Evolutionary conservation across 2,888 invertebrate genomes (phyloP), one percentile per base, ranked within the genome.

Genomic region (Drosophila conformis): DNA sequence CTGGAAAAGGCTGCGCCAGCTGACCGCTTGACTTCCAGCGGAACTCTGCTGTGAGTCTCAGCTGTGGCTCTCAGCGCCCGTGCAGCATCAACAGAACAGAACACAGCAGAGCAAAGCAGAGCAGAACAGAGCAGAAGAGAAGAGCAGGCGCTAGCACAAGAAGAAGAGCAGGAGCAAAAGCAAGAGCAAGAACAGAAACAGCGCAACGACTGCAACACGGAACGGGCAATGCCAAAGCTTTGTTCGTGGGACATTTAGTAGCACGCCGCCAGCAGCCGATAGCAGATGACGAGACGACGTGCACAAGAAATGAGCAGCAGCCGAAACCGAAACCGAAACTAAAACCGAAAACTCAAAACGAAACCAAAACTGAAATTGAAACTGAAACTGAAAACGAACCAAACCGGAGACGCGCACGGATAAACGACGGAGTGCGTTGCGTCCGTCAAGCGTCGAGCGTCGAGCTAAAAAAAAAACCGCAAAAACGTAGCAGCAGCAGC

Each of bases 211-310:
- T 52, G 63, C 29, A 15, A 61, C 59, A 13, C 46, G 67, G 54
- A 66, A 73, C 76, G 73, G 48, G 67, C 42, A 21, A 56, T 49
- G 38, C 18, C n/a, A 69, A 48, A 68, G 77, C 80, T 54, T 25
- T 52, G 48, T 31, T 57, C 57, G 57, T 48, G 62, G 69, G 67
- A 71, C 60, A 63, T 73, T 87, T 61, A 84, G 87, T 88, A 70
- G 83, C 77, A 74, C 77, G 80, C 83, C 83, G 80, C 84, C 83
- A 89, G 89, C 89, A 83, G 83, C 89, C 87, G 87, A 89, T 69
- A 80, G 60, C 86, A 88, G 83, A 84, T 84, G 81, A 81, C 83
- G 89, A 88, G 64, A 67, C 78, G 64, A 67, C 78, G 65, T 81
- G 82, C 86, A 78, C 71, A 56, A 78, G 33, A 56, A 63, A 64